Conservation (phyloP, 1,140 invertebrate genomes). For the Muscidifurax raptorellus region DNA sequence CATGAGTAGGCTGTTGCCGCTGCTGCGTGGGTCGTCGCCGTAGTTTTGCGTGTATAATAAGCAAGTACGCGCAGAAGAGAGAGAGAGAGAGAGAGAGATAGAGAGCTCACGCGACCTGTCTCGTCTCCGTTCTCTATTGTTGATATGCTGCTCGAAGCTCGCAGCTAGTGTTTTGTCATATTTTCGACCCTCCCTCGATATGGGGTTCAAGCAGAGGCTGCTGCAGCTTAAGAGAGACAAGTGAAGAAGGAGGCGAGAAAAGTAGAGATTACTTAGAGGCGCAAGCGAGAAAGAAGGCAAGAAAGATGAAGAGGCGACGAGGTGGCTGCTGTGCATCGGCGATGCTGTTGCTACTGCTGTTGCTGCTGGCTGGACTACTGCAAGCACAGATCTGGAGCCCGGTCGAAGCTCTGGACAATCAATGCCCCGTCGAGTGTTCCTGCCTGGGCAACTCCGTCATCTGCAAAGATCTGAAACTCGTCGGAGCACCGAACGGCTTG, state of each 20-base stretch:
- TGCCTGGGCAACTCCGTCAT: constrained; percentile 69
- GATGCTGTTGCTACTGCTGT: not conserved
- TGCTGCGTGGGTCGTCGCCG: not conserved
- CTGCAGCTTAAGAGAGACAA: not conserved
- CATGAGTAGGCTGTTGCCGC: not conserved
- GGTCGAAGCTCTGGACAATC: constrained; percentile 46
- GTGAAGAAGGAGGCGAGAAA: not conserved
- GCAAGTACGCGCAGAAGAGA: not conserved
- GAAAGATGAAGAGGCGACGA: constrained; percentile 25
- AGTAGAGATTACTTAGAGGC: not conserved
- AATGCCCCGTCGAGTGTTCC: constrained; percentile 70
- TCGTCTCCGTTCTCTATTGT: not conserved
- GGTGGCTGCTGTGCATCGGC: not conserved
- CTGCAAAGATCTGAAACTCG: constrained; percentile 67
- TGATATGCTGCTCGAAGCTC: not conserved
- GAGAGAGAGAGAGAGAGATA: not conserved
- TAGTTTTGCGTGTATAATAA: not conserved
- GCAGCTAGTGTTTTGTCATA: not conserved
- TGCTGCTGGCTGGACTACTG: constrained; percentile 35
- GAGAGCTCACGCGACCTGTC: not conserved
- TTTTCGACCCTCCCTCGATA: not conserved
- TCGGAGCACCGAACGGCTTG: constrained; percentile 68
- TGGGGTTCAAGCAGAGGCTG: not conserved
- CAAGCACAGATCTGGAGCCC: not conserved
- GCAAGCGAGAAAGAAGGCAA: not conserved